Percentiles rank a stretch among this genome's conserved stretches.
These are phyloP conservation scores for Zaprionus ghesquierei DNA, from an alignment of 1,140 invertebrate genomes.

Conservation along the genomic window DNA sequence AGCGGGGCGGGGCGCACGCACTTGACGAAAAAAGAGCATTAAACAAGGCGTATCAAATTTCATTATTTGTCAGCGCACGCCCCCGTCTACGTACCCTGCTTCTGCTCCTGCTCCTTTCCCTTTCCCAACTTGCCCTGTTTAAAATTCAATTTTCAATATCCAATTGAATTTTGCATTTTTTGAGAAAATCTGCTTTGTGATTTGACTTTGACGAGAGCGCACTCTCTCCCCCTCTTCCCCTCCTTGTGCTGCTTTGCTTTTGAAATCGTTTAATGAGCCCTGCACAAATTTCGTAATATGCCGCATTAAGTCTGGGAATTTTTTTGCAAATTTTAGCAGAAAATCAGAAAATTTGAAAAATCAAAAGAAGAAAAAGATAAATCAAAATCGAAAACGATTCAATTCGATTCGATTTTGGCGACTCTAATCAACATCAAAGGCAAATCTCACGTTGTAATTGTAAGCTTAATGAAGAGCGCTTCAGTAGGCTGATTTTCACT, in stretches of 20 bases:
- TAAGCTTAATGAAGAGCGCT: slow-evolving; percentile 28
- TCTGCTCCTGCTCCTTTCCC: no score
- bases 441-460: slow-evolving; percentile 11
- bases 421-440: not conserved
- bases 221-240: not conserved
- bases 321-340: slow-evolving; percentile 71
- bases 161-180: slow-evolving; percentile 75
- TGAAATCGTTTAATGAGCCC: slow-evolving; percentile 78
- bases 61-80: slow-evolving; percentile 71
- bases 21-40: slow-evolving; percentile 74
- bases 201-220: slow-evolving; percentile 53
- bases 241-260: slow-evolving; percentile 3
- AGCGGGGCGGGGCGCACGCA: slow-evolving; percentile 17
- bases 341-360: slow-evolving; percentile 15
- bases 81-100: no score
- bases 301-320: slow-evolving; percentile 51
- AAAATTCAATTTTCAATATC: slow-evolving; percentile 78
- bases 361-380: not conserved
- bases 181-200: slow-evolving; percentile 61
- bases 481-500: slow-evolving; percentile 26
- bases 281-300: slow-evolving; percentile 68
- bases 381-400: not conserved
- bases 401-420: not conserved
- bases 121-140: not conserved
- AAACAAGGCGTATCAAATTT: slow-evolving; percentile 83